Evolutionary conservation across 2,888 invertebrate species (phyloP).

Genomic region (Tridacna gigas): DNA sequence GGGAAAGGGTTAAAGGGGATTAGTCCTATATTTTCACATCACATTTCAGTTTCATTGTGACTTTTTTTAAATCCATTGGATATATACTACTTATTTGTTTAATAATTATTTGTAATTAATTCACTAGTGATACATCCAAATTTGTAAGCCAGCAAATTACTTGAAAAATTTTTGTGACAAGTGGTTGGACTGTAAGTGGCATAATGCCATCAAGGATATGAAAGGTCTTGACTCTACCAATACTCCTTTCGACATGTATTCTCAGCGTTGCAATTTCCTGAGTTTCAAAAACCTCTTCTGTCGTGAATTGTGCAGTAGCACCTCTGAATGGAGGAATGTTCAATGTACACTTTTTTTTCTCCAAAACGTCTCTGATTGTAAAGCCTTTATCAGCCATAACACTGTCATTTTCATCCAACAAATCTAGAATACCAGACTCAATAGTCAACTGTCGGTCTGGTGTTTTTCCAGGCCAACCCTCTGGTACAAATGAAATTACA

Average conservation of each 20-base stretch:
- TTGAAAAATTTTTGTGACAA: not conserved
- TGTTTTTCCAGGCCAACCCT: not conserved
- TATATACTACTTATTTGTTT: too few relatives aligned
- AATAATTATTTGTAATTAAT: too few relatives aligned
- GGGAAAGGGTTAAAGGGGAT: too few relatives aligned
- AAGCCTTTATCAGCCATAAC: slow-evolving; percentile 66
- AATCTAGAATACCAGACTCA: slow-evolving; percentile 45
- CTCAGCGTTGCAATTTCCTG: slow-evolving; percentile 25
- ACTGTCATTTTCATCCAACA: slow-evolving; percentile 53
- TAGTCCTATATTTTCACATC: too few relatives aligned
- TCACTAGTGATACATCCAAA: not conserved
- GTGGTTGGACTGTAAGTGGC: not conserved
- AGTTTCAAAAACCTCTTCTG: not conserved
- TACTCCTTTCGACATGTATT: slow-evolving; percentile 37
- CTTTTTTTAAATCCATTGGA: too few relatives aligned
- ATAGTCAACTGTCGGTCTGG: slow-evolving; percentile 53
- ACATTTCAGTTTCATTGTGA: too few relatives aligned
- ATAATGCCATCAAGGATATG: not conserved
- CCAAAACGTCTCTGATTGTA: slow-evolving; percentile 38
- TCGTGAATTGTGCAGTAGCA: not conserved
- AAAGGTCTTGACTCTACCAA: slow-evolving; percentile 1
- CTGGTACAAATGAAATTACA: slow-evolving; percentile 40
- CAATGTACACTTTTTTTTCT: not conserved
- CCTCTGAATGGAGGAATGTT: slow-evolving; percentile 19
- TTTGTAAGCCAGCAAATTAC: not conserved